Conservation (phyloP, 1,140 invertebrate species). For the Microplitis mediator region DNA sequence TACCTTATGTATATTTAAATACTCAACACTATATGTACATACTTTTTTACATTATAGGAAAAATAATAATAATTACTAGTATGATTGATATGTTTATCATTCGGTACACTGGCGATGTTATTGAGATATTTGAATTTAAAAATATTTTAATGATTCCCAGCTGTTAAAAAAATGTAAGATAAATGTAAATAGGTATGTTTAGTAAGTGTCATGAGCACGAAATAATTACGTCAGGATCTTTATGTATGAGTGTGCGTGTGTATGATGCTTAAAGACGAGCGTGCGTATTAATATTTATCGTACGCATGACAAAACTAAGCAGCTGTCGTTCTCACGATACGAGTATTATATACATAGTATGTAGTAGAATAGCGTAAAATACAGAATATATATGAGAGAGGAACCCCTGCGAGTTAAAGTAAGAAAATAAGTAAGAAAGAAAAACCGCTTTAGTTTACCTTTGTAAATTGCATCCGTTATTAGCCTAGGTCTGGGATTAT, state of each 20-base stretch:
- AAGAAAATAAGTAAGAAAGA: no score
- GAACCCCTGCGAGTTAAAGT: neutral
- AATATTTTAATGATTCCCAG: neutral
- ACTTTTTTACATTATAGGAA: neutral
- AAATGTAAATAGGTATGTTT: neutral
- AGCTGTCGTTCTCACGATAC: constrained; percentile 5
- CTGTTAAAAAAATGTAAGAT: neutral
- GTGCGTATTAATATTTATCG: constrained; percentile 18
- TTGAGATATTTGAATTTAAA: neutral
- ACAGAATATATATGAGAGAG: neutral
- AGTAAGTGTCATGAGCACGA: neutral
- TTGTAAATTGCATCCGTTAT: no score
- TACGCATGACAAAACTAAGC: constrained; percentile 1
- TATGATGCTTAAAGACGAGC: neutral
- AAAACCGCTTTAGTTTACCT: no score
- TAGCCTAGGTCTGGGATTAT: no score
- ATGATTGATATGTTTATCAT: no score
- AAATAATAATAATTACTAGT: neutral
- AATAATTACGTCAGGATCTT: neutral
- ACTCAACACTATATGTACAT: neutral
- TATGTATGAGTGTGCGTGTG: neutral
- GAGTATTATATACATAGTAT: no score
- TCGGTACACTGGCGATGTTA: no score
- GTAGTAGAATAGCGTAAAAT: no score
- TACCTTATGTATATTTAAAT: neutral